A percentile compares a stretch with the other conserved stretches of the same genome.
These are phyloP conservation scores for Cherax destructor DNA, from an alignment of 1,140 invertebrate species.

Conservation along the genomic window DNA sequence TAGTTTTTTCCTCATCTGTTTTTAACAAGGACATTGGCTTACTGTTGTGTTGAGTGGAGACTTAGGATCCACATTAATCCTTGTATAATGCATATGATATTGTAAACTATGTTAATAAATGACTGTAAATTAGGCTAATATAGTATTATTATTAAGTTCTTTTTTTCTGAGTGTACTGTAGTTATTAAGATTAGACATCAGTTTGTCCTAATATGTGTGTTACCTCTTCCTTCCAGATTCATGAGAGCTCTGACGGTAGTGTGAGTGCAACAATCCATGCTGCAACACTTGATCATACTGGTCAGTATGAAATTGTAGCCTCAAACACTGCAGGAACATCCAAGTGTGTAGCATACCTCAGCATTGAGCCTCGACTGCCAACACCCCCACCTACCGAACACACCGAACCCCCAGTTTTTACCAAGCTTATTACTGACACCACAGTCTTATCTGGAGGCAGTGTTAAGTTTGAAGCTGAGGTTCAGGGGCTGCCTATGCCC, in stretches of 20 bases:
- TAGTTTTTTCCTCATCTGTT: too few relatives aligned
- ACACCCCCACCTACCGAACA: slow-evolving; percentile 78
- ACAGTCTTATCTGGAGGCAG: slow-evolving; percentile 77
- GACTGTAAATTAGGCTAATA: not conserved
- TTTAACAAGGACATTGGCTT: too few relatives aligned
- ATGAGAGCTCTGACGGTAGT: slow-evolving; percentile 76
- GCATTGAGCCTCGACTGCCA: slow-evolving; percentile 73
- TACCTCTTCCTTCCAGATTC: slow-evolving; percentile 50
- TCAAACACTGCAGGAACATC: slow-evolving; percentile 84
- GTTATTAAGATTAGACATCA: not conserved
- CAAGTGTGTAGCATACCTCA: slow-evolving; percentile 87
- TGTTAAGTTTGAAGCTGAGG: slow-evolving; percentile 84
- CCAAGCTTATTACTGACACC: slow-evolving; percentile 81
- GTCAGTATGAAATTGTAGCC: slow-evolving; percentile 86
- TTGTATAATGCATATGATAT: too few relatives aligned
- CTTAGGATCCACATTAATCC: too few relatives aligned
- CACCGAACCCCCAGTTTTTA: slow-evolving; percentile 80
- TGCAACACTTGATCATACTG: slow-evolving; percentile 81
- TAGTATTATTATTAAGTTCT: not conserved
- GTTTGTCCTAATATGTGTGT: not conserved
- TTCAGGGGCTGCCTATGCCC: slow-evolving; percentile 83
- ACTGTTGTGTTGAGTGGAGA: too few relatives aligned
- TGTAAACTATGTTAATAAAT: too few relatives aligned
- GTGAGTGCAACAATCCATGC: slow-evolving; percentile 80
- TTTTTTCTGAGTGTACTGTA: not conserved